These are phyloP conservation scores for Zosterops lateralis DNA, from an alignment of 2,113 vertebrate species.

Conservation along the genomic window DNA sequence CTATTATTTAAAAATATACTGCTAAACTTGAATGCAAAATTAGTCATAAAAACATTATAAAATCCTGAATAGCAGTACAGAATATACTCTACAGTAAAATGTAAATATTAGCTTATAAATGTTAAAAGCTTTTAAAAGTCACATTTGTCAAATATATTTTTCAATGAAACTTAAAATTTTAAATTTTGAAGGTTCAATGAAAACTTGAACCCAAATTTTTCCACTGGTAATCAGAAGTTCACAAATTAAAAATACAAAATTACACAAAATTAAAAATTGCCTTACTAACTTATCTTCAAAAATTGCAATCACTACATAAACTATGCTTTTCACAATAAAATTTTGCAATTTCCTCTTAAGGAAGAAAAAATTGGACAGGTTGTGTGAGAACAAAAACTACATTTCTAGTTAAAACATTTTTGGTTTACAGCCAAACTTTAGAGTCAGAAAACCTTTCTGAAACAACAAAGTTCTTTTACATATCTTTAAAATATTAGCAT, in stretches of 20 bases:
- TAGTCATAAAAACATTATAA: not conserved
- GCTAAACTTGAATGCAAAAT: not conserved
- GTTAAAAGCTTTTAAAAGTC: not conserved
- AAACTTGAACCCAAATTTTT: not conserved
- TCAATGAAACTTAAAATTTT: not conserved
- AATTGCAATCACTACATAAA: not conserved
- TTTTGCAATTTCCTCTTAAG: not conserved
- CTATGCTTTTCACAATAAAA: not conserved
- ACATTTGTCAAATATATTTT: not conserved
- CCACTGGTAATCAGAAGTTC: not conserved
- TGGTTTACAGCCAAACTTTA: not conserved
- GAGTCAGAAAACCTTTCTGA: not conserved
- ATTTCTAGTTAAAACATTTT: not conserved
- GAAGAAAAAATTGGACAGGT: not conserved
- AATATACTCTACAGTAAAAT: not conserved
- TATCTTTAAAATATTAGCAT: not conserved
- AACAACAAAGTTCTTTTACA: not conserved
- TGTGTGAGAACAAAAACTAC: not conserved
- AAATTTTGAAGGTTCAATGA: not conserved
- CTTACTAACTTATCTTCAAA: not conserved
- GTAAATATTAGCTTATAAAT: not conserved
- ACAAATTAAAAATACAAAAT: not conserved
- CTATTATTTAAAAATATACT: not conserved
- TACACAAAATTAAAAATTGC: not conserved
- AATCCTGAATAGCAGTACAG: not conserved